Percentiles rank a stretch among this genome's conserved stretches.
These are phyloP conservation scores for Stylophora pistillata DNA, from an alignment of 64 coral and sea anemone genomes.

Conservation along the genomic window DNA sequence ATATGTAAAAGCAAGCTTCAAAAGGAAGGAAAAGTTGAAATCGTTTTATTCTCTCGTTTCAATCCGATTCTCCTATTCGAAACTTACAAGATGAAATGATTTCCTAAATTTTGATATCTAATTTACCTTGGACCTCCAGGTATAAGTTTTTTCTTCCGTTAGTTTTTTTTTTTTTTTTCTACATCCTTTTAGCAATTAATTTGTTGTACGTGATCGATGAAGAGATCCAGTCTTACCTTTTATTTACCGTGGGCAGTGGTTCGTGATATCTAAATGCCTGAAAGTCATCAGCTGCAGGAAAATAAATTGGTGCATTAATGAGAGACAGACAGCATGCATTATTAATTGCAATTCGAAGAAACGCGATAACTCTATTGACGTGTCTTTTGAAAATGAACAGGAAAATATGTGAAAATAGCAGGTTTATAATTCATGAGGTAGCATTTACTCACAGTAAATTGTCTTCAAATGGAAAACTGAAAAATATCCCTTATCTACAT, in stretches of 20 bases:
- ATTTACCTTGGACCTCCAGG: too few species aligned
- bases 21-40: too few species aligned
- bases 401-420: too few species aligned
- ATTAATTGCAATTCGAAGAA: background rate
- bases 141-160: background rate
- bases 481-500: background rate
- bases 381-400: too few species aligned
- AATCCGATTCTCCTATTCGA: too few species aligned
- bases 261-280: slow-evolving; percentile 2
- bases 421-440: too few species aligned
- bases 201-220: slow-evolving; percentile 13
- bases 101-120: too few species aligned
- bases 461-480: background rate
- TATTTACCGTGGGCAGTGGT: slow-evolving; percentile 2
- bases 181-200: background rate
- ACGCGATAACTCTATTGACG: too few species aligned
- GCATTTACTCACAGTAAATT: background rate
- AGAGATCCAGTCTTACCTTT: background rate
- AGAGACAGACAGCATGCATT: background rate
- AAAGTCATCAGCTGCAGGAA: slow-evolving; percentile 32
- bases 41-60: too few species aligned
- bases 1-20: too few species aligned
- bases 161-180: background rate
- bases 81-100: too few species aligned
- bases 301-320: background rate